Base-by-base conservation (phyloP, 1,140 invertebrate species). In the Drosophila lini region DNA sequence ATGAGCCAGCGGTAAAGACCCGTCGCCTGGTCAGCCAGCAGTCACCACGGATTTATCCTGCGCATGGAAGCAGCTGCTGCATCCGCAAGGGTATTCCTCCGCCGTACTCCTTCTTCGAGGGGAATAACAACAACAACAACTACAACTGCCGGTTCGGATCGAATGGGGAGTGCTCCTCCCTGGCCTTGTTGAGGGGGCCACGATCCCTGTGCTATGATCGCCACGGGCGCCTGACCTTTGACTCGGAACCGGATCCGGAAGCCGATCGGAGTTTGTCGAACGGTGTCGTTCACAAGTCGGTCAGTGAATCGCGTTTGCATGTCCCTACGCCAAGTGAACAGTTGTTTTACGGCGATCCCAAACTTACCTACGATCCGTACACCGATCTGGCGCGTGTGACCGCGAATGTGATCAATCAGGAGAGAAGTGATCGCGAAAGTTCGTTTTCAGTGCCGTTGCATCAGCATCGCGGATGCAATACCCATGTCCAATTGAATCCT, bases 181-280 rank as follows among this genome's bases (percentile, higher is more conserved):
- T 53, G 61, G 56, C 56, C 28, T 16, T 42, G 31, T 9, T 69
- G 16, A 15, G 60, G 31, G 25, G 52, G 19, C 68, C 80, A n/a
- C 78, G 80, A 36, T 76, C 80, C 25, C 48, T 88, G 11, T 67
- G 83, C 58, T 91, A 90, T 73, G 90, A 91, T 76, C 74, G 69
- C 47, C 61, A 79, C 25, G 90, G 85, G 2, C 80, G 91, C n/a
- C 56, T 90, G 10, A 91, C 74, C 19, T 77, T 76, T 28, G 74
- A 63, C 48, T 58, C 36, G 57, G 56, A 67, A 58, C 56, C 47
- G 61, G 65, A 78, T 52, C 34, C 59, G 56, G 13, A 55, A 68
- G 38, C 63, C 16, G 59, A 50, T 11, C 15, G 10, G 11, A 16
- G 40, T 40, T 32, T 15, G 42, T 25, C 19, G 3, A 69, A 50